Percentiles rank a stretch among this genome's conserved stretches.
Conservation (phyloP, 2,888 invertebrate species). For the Eupeodes luniger region DNA sequence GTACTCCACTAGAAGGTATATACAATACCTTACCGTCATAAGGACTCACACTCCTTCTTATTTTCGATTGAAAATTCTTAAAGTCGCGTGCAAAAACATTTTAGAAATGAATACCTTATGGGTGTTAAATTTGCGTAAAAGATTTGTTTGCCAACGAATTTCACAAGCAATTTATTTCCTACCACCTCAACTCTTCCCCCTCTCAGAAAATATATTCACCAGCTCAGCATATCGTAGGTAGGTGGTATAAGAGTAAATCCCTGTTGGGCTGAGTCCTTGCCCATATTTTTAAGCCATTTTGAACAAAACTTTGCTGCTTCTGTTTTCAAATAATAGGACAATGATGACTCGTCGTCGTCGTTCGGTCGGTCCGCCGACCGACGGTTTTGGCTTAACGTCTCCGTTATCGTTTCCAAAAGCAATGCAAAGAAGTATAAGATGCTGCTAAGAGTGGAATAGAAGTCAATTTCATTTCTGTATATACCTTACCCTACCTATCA, state of each 20-base stretch:
- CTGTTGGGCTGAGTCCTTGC: neutral
- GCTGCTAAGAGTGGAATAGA: neutral
- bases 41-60: neutral
- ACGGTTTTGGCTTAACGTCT: slow-evolving; percentile 24
- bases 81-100: slow-evolving; percentile 37
- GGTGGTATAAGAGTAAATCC: neutral
- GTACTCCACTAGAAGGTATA: too few species aligned
- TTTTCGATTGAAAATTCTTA: slow-evolving; percentile 27
- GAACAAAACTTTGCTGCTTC: slow-evolving; percentile 41
- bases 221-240: neutral
- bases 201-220: neutral
- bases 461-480: slow-evolving; percentile 5
- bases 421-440: neutral
- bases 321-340: slow-evolving; percentile 14
- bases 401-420: neutral
- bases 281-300: slow-evolving; percentile 21
- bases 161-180: slow-evolving; percentile 71
- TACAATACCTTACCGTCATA: neutral
- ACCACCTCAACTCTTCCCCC: neutral
- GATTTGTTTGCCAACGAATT: slow-evolving; percentile 71
- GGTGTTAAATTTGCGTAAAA: slow-evolving; percentile 70
- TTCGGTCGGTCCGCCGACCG: neutral
- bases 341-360: neutral
- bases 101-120: slow-evolving; percentile 66
- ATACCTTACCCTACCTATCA: neutral